phyloP scores from a whole-genome alignment of 2,888 invertebrate species.

The Galeruca laticollis region DNA sequence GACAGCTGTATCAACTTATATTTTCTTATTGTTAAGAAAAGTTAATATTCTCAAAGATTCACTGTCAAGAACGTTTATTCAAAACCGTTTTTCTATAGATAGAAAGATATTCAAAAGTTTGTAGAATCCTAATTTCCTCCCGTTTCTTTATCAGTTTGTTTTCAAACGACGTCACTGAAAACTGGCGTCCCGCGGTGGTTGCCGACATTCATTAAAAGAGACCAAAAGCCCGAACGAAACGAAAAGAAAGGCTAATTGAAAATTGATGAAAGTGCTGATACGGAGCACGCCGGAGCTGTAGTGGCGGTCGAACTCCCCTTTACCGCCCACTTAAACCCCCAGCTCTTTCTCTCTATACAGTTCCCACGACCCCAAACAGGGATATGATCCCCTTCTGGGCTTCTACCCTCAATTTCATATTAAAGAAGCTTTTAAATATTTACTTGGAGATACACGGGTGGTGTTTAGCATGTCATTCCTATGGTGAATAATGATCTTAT shows the following conservation, averaged over 20 bases:
- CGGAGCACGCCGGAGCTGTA: conserved; percentile 37
- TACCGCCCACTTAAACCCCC: conserved; percentile 11
- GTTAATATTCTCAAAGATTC: no score
- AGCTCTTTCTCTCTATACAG: conserved; percentile 1
- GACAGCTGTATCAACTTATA: no score
- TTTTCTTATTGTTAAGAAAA: no score
- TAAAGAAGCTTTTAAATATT: conserved; percentile 57
- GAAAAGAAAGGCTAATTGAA: conserved; percentile 57
- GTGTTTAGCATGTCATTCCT: conserved; percentile 1
- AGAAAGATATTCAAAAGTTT: not conserved
- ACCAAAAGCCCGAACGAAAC: conserved; percentile 43
- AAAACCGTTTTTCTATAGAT: no score
- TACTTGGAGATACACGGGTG: conserved; percentile 39
- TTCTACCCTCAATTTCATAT: conserved; percentile 52
- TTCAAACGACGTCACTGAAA: conserved; percentile 13
- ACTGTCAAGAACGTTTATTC: no score
- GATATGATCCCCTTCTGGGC: not conserved
- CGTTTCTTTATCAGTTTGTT: not conserved
- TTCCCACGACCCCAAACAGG: not conserved
- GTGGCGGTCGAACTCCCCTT: conserved; percentile 36
- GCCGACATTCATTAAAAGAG: conserved; percentile 42
- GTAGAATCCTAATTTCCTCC: not conserved
- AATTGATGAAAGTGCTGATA: conserved; percentile 57
- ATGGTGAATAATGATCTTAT: not conserved
- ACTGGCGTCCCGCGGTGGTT: conserved; percentile 6